Conservation (phyloP, 2,888 invertebrate genomes). For the Thymelicus sylvestris region DNA sequence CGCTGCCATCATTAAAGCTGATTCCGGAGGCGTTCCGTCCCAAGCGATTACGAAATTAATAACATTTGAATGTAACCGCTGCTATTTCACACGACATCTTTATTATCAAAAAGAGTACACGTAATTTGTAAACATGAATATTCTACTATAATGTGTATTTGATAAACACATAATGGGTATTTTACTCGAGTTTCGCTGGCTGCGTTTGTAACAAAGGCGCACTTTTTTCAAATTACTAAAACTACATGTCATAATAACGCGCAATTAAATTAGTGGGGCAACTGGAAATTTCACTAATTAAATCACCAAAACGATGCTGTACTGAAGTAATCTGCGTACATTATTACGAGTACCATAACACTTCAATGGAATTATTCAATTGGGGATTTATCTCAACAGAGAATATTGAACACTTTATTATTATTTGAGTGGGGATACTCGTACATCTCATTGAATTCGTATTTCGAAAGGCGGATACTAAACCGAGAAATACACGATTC, state of each 20-base stretch:
- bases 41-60: conserved; percentile 72
- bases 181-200: conserved; percentile 60
- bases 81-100: conserved; percentile 81
- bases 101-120: conserved; percentile 61
- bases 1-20: conserved; percentile 66
- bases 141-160: conserved; percentile 75
- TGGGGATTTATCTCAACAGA: not conserved
- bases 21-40: conserved; percentile 67
- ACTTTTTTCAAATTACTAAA: conserved; percentile 81
- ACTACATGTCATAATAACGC: conserved; percentile 74
- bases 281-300: conserved; percentile 82
- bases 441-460: conserved; percentile 23
- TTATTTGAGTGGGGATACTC: not conserved
- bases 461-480: conserved; percentile 15
- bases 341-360: conserved; percentile 29
- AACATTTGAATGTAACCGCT: conserved; percentile 71
- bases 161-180: conserved; percentile 79
- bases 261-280: conserved; percentile 83
- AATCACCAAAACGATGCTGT: conserved; percentile 69
- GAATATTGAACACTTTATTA: conserved; percentile 1
- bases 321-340: conserved; percentile 72
- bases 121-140: conserved; percentile 64
- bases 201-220: conserved; percentile 75
- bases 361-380: not conserved
- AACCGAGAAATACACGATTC: conserved; percentile 6